These are phyloP conservation scores for Brachionus angularis DNA, from an alignment of 1,140 invertebrate species.

Conservation along the genomic window DNA sequence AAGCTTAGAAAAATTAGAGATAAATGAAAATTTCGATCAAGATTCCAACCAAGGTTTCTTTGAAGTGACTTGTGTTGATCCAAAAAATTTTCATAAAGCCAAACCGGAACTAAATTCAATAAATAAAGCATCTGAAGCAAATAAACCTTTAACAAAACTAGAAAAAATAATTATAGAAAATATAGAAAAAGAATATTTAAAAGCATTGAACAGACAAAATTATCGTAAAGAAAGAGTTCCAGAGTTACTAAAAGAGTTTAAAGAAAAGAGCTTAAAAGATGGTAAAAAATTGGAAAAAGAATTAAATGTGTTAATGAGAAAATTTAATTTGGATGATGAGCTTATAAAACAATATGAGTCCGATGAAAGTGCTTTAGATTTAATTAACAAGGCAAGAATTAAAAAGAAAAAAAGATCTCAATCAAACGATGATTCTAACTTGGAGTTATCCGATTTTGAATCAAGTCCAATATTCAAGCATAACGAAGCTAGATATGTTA, in stretches of 20 bases:
- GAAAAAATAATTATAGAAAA: slow-evolving; percentile 1
- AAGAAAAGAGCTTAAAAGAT: background rate
- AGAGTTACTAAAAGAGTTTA: slow-evolving; percentile 4
- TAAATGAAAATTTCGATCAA: no score
- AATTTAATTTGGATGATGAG: slow-evolving; percentile 2
- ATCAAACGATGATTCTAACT: background rate
- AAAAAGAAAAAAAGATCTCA: no score
- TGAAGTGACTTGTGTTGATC: no score
- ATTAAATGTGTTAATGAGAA: slow-evolving; percentile 15
- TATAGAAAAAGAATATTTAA: background rate
- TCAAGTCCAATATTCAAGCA: no score
- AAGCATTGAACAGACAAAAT: background rate
- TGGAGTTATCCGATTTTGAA: no score
- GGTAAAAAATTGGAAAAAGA: background rate
- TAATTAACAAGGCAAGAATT: no score
- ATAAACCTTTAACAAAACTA: background rate
- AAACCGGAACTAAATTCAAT: background rate
- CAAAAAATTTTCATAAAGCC: background rate
- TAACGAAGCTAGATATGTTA: no score
- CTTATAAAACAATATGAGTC: slow-evolving; percentile 4
- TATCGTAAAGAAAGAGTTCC: background rate
- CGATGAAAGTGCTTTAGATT: no score
- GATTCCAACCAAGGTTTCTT: no score
- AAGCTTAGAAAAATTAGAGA: no score
- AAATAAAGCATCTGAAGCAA: no score